Evolutionary conservation across 1,140 invertebrate species (phyloP), one percentile per base, ranked within the genome.

Genomic region (Rhopalosiphum padi): DNA sequence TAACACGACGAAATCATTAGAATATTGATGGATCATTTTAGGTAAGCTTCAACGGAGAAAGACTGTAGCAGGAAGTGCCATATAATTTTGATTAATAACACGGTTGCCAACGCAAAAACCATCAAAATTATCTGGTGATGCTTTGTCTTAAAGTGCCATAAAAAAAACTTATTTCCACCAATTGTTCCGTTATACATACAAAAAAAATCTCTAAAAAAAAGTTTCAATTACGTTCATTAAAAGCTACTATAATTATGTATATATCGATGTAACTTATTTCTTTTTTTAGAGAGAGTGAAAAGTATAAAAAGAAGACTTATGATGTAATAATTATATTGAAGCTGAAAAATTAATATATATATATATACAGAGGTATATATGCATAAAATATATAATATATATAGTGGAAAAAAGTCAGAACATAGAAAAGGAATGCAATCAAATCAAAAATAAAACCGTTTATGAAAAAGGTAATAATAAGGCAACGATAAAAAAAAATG

Each of bases 11-110:
- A 21, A 87, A 30, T 87, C 86, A n/a, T 87, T 89, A 89, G 30
- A 68, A 43, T 90, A 68, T 90, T 41, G 89, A 90, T 68, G 53
- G 37, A 90, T 90, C 25, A 43, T 90, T 90, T 68, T 68, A 60
- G 53, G 43, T 68, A 43, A 43, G 55, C 55, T 43, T 11, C 15
- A 25, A 37, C 18, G 30, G 4, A 89, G 48, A 25, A 53, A 89
- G 22, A 51, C 85, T 51, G 87, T 35, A n/a, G 30, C 43, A 25
- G 11, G 46, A 3, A 35, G 43, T 88, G 46, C n/a, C 46, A 60
- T 43, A 68, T 43, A 68, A 68, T 68, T 90, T 60, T 90, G 53
- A 90, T 90, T 90, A 60, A 90, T 68, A 30, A 90, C 37, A 60
- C 5, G n/a, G 60, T 77, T 25, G 25, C 23, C 18, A 18, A 60